Percentiles rank a stretch among this genome's conserved stretches.
Evolutionary conservation across 1,140 invertebrate genomes (phyloP).

Genomic region (Drosophila sechellia): DNA sequence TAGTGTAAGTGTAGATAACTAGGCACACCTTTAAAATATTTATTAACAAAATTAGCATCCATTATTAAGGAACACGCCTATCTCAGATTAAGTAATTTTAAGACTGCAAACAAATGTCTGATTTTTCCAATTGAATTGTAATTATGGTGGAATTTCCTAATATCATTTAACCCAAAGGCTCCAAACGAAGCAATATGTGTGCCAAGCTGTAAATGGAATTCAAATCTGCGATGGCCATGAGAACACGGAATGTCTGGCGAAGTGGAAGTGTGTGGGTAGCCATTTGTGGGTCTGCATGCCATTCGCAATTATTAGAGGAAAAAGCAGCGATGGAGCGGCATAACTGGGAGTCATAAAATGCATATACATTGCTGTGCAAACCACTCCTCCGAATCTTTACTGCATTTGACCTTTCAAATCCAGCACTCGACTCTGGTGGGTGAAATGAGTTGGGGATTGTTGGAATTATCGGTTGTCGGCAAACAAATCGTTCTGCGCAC

Average conservation of each 20-base stretch:
- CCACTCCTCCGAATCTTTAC: conserved; percentile 54
- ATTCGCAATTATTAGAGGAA: conserved; percentile 39
- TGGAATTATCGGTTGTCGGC: conserved; percentile 32
- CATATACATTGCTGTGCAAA: conserved; percentile 3
- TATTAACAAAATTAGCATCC: no score
- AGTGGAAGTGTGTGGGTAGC: conserved; percentile 33
- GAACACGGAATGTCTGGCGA: conserved; percentile 30
- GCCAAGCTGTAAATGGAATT: conserved; percentile 33
- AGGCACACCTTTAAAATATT: no score
- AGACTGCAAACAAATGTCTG: no score
- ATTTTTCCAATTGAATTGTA: not conserved
- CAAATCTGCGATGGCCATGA: conserved; percentile 44
- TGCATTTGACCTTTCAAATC: conserved; percentile 66
- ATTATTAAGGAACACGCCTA: not conserved
- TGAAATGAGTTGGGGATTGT: conserved; percentile 51
- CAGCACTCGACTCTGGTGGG: conserved; percentile 38
- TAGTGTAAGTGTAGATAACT: no score
- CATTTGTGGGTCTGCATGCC: conserved; percentile 45
- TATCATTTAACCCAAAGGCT: not conserved
- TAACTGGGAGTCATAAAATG: conserved; percentile 47
- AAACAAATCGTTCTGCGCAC: conserved; percentile 27
- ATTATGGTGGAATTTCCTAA: not conserved
- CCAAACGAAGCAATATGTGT: conserved; percentile 3
- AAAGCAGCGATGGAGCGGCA: conserved; percentile 15
- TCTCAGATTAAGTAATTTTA: not conserved